Evolutionary conservation across 1,140 invertebrate genomes (phyloP), one percentile per base, ranked within the genome.

Genomic region (Philopotamus ludificatus): DNA sequence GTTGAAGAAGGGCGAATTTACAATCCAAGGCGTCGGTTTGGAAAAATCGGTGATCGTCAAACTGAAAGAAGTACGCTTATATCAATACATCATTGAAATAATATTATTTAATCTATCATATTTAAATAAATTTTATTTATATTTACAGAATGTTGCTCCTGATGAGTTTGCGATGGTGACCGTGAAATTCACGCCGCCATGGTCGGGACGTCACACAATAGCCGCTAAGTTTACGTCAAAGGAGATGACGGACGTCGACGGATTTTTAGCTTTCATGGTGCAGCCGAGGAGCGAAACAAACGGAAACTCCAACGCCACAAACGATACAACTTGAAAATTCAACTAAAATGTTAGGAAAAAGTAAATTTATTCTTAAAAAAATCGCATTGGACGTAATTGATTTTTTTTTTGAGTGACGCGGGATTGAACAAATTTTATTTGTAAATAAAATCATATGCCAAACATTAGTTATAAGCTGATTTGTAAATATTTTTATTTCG

Each of bases 201-300:
- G 85, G 71, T 82, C 83, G 0, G 93, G 92, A 0, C 84, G 85
- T 16, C 86, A 87, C 64, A 89, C 90, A 1, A 85, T 95, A 63
- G 83, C 87, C 23, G 90, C 87, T 0, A 94, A 93, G 73, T 95
- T 95, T 74, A 83, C 81, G 44, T 92, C 89, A 2, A 89, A 87
- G 64, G 89, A 94, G 75, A 78, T 95, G 44, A 84, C 87, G 41
- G 92, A 94, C 73, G 89, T 94, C 1, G 91, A 93, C 72, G 92
- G 92, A 7, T 92, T 88, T 75, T 72, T 86, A 12, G 84, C 85
- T 47, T 85, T 80, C 25, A 77, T 73, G 42, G 79, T 79, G 1
- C 66, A 74, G 10, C 58, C 69, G 12, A 76, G 75, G 7, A 12
- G 41, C 2, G 74, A 74, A 28, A 72, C 71, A 20, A 79, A 79